A percentile compares a stretch with the other conserved stretches of the same genome.
Conservation (phyloP, 1,140 invertebrate genomes). For the Drosophila parvula region DNA sequence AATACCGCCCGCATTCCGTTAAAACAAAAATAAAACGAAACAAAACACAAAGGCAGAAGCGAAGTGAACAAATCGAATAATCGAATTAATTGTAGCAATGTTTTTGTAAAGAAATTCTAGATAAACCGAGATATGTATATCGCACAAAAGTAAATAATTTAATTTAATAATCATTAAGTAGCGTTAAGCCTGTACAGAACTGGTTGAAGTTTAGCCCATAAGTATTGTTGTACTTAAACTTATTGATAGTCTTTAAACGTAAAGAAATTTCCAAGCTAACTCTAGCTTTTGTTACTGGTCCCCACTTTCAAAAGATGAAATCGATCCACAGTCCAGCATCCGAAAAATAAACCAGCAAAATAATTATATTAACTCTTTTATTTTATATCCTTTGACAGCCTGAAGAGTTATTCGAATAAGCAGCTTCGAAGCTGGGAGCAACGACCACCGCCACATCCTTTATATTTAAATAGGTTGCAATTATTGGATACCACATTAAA, state of each 20-base stretch:
- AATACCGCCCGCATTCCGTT: slow-evolving; percentile 70
- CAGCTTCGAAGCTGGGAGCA: too few species aligned
- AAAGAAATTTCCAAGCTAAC: slow-evolving; percentile 36
- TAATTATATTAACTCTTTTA: slow-evolving; percentile 26
- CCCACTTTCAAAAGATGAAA: slow-evolving; percentile 36
- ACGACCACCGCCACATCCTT: slow-evolving; percentile 19
- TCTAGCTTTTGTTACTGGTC: slow-evolving; percentile 48
- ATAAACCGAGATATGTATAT: slow-evolving; percentile 33
- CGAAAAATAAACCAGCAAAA: slow-evolving; percentile 41
- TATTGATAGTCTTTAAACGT: slow-evolving; percentile 32
- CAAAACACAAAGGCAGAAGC: slow-evolving; percentile 43
- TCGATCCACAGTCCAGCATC: slow-evolving; percentile 17
- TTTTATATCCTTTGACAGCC: background rate
- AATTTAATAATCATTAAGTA: slow-evolving; percentile 24
- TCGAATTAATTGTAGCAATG: slow-evolving; percentile 35
- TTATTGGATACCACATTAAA: background rate
- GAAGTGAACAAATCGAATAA: slow-evolving; percentile 72
- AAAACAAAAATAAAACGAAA: slow-evolving; percentile 21
- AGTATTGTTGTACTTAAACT: slow-evolving; percentile 73
- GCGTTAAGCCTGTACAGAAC: slow-evolving; percentile 58
- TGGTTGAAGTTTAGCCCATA: slow-evolving; percentile 67
- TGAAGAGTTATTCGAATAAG: background rate
- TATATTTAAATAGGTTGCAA: slow-evolving; percentile 12
- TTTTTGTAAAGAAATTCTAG: slow-evolving; percentile 49
- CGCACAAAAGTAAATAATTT: slow-evolving; percentile 32